Conservation (phyloP, 23 tunicate species). For the Ascidia mentula region DNA sequence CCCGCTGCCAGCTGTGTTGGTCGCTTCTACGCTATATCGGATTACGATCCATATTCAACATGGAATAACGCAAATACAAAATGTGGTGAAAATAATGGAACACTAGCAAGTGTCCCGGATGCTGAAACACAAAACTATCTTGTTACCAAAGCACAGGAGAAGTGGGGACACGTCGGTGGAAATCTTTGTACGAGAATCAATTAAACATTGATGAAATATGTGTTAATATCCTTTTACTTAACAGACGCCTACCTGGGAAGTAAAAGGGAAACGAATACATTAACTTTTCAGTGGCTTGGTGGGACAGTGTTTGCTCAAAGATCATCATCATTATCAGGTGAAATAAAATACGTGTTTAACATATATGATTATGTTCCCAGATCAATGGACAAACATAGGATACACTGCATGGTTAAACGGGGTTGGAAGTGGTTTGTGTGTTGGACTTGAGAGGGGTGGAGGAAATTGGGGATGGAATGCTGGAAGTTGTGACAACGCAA, state of each 20-base stretch:
- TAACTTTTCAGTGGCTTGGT: not conserved
- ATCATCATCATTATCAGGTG: not conserved
- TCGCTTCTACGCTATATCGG: not conserved
- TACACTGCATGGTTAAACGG: not conserved
- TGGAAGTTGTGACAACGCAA: not conserved
- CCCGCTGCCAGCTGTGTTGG: no score
- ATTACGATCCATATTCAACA: not conserved
- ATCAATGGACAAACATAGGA: not conserved
- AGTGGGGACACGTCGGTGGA: not conserved
- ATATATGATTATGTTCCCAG: no score
- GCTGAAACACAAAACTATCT: not conserved
- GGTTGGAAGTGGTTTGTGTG: conserved; percentile 11
- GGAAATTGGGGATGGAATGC: not conserved
- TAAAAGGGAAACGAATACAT: not conserved
- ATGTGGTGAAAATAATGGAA: not conserved
- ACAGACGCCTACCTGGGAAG: not conserved
- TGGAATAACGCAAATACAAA: not conserved
- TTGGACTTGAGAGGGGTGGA: not conserved
- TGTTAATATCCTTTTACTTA: no score
- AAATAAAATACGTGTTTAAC: not conserved
- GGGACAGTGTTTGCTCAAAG: not conserved
- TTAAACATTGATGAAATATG: no score
- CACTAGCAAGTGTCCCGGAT: not conserved
- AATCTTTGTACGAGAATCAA: not conserved
- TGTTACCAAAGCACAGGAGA: not conserved